Base-by-base conservation (phyloP, 2,113 vertebrate species). In the Brachyhypopomus occidentalis region DNA sequence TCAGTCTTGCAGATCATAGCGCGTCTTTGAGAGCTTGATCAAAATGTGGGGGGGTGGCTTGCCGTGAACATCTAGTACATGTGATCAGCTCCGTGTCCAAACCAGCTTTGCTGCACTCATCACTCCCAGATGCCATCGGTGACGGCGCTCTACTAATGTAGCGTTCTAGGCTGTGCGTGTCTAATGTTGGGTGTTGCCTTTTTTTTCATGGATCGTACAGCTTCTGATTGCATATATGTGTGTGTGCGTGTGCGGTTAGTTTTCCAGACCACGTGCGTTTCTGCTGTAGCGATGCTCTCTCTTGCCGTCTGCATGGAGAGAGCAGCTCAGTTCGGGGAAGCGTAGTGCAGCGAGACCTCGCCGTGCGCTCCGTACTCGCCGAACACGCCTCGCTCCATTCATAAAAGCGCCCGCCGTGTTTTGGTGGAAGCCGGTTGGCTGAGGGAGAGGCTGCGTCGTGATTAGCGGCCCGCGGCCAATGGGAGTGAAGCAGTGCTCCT, bases 331-430 rank as follows among this genome's bases (percentile, higher is more conserved):
- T 62, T 30, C 66, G 11, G 48, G 4, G 55, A 77, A 59, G 58
- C 66, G 5, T 17, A 34, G 52, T 45, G 22, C 60, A 70, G 77
- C 34, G 58, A 72, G 17, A 71, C 56, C 67, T 74, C 72, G 63
- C 38, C 45, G 80, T 77, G 76, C 63, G 67, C 74, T 45, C 8
- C 5, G n/a, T n/a, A n/a, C n/a, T n/a, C n/a, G n/a, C n/a, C n/a
- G n/a, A 36, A 41, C 82, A 84, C 58, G 79, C 60, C 25, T 74
- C 69, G 16, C 30, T 85, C 90, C 84, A 87, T 91, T 92, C 86
- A 84, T 88, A 86, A 87, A 82, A 86, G 75, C 74, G 36, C 70
- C 73, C 71, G 67, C 3, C 59, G 74, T 80, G 83, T 73, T n/a
- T 55, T 77, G 83, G 88, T 73, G 62, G 20, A 74, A 87, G 84